Evolutionary conservation across 2,797 vertebrate species (phyloP).

Genomic region (Fistularia commersonii): DNA sequence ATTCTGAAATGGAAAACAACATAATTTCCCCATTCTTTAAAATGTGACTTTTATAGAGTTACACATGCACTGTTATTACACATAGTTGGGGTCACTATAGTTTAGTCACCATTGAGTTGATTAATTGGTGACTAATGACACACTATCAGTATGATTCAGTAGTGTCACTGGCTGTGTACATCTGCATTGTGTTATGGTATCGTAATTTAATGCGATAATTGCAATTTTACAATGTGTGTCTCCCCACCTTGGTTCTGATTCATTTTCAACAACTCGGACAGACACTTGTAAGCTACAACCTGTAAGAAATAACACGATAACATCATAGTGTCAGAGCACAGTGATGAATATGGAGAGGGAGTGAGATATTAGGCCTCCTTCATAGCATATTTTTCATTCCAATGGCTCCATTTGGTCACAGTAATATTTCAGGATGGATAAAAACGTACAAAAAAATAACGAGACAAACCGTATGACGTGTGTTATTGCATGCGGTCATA

Average conservation of each 20-base stretch:
- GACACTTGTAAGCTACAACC: constrained; percentile 47
- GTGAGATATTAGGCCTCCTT: constrained; percentile 23
- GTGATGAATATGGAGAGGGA: constrained; percentile 8
- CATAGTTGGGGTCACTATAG: constrained; percentile 50
- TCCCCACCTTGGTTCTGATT: constrained; percentile 62
- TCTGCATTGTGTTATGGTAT: constrained; percentile 47
- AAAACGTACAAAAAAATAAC: constrained; percentile 6
- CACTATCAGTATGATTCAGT: no score
- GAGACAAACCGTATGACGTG: no score
- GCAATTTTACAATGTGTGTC: constrained; percentile 70
- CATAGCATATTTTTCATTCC: constrained; percentile 21
- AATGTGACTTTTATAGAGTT: no score
- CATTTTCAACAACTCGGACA: constrained; percentile 62
- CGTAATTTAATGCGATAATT: constrained; percentile 71
- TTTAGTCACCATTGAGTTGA: no score
- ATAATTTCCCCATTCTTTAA: no score
- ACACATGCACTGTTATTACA: constrained; percentile 15
- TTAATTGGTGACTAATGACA: no score
- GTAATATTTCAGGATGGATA: constrained; percentile 2
- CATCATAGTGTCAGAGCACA: constrained; percentile 22
- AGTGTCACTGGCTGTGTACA: constrained; percentile 21
- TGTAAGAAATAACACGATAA: constrained; percentile 50
- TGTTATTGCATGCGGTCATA: no score
- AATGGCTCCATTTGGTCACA: constrained; percentile 9
- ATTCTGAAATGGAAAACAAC: constrained; percentile 27